Percentiles rank a stretch among this genome's conserved stretches.
phyloP scores from a whole-genome alignment of 2,888 invertebrate genomes.

The Ichneumoninae sp. region DNA sequence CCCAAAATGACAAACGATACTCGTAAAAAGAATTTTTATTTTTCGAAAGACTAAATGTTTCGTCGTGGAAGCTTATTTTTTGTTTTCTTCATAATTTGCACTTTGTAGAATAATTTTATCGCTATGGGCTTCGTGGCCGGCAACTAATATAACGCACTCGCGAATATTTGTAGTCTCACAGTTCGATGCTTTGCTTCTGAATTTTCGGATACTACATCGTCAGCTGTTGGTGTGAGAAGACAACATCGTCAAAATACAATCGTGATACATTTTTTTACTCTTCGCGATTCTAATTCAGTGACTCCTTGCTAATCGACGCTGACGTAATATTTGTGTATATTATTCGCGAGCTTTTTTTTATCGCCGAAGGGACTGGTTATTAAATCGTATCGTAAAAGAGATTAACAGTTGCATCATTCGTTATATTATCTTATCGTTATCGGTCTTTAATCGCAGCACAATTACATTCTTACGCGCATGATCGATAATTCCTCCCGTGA shows the following conservation, averaged over 20 bases:
- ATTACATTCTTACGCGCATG: background rate
- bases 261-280: background rate
- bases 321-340: background rate
- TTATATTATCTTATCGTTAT: constrained; percentile 9
- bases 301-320: background rate
- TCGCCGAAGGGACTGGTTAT: background rate
- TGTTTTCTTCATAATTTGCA: background rate
- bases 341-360: background rate
- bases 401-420: constrained; percentile 48
- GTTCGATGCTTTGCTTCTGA: background rate
- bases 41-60: background rate
- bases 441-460: background rate
- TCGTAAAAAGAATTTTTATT: background rate
- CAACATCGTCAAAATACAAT: background rate
- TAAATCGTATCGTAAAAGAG: background rate
- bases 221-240: background rate
- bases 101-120: background rate
- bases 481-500: background rate
- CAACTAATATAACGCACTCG: background rate
- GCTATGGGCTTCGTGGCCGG: background rate
- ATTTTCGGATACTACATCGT: background rate
- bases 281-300: background rate
- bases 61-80: background rate
- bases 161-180: background rate
- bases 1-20: background rate